Percentiles rank a stretch among this genome's conserved stretches.
phyloP scores from a whole-genome alignment of 2,888 invertebrate genomes.

The Catocala fraxini region DNA sequence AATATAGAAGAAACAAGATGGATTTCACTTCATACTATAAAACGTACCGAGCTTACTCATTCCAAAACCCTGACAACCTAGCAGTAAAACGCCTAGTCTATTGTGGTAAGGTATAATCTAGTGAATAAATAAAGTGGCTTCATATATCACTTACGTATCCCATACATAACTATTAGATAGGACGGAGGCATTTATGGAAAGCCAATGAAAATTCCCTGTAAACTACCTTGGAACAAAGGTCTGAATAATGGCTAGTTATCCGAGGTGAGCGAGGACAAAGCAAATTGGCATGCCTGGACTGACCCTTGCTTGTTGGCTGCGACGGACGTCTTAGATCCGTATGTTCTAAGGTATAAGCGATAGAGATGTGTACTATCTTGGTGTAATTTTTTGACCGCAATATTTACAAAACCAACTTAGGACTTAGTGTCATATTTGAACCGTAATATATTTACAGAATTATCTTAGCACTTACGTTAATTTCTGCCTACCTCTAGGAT shows the following conservation, averaged over 20 bases:
- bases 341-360: conserved; percentile 41
- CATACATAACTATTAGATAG: neutral
- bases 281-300: conserved; percentile 70
- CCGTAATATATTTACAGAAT: no score
- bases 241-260: conserved; percentile 56
- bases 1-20: no score
- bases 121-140: neutral
- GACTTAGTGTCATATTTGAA: no score
- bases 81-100: no score
- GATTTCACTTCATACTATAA: no score
- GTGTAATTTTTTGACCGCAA: no score
- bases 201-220: conserved; percentile 46
- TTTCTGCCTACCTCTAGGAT: no score
- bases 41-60: no score
- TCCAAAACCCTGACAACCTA: no score
- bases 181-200: conserved; percentile 35
- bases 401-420: no score
- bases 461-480: no score
- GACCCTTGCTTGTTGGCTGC: conserved; percentile 72
- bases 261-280: conserved; percentile 61
- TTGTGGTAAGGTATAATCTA: neutral
- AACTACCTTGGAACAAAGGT: conserved; percentile 46
- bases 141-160: no score
- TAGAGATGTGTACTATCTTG: conserved; percentile 6
- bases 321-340: conserved; percentile 53